These are phyloP conservation scores for Eulacestoma nigropectus DNA, from an alignment of 2,113 vertebrate species.

Conservation along the genomic window DNA sequence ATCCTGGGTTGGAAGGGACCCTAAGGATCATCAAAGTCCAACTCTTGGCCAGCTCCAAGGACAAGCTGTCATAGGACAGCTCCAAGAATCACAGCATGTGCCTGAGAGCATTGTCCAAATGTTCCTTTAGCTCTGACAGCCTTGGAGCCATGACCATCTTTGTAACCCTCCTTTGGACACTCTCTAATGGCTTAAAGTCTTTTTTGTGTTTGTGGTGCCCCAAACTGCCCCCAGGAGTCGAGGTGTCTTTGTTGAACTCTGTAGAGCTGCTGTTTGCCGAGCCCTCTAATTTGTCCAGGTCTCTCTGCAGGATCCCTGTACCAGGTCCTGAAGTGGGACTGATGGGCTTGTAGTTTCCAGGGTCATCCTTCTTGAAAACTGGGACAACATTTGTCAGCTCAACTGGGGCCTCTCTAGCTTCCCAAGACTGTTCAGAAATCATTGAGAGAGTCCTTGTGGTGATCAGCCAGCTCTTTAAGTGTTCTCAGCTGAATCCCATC, in stretches of 20 bases:
- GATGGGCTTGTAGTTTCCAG: background rate
- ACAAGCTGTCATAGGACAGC: background rate
- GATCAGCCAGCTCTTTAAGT: background rate
- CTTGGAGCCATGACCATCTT: background rate
- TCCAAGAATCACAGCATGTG: background rate
- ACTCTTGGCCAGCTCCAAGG: too few species aligned
- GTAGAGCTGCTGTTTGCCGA: background rate
- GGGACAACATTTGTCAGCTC: accelerated
- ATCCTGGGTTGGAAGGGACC: background rate
- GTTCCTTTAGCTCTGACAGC: background rate
- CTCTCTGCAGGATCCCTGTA: background rate
- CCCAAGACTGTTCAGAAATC: background rate
- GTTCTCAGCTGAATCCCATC: background rate
- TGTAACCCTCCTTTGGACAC: background rate
- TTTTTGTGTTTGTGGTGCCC: background rate
- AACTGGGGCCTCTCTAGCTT: background rate
- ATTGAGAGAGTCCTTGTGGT: background rate
- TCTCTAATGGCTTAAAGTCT: background rate
- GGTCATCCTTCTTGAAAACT: background rate
- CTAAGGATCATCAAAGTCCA: background rate
- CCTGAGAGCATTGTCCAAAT: background rate
- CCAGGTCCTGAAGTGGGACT: background rate
- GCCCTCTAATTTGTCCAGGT: background rate
- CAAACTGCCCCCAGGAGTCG: too few species aligned
- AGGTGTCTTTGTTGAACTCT: background rate